Percentiles rank a stretch among this genome's conserved stretches.
Evolutionary conservation across 1,140 invertebrate genomes (phyloP).

Genomic region (Zeugodacus cucurbitae): DNA sequence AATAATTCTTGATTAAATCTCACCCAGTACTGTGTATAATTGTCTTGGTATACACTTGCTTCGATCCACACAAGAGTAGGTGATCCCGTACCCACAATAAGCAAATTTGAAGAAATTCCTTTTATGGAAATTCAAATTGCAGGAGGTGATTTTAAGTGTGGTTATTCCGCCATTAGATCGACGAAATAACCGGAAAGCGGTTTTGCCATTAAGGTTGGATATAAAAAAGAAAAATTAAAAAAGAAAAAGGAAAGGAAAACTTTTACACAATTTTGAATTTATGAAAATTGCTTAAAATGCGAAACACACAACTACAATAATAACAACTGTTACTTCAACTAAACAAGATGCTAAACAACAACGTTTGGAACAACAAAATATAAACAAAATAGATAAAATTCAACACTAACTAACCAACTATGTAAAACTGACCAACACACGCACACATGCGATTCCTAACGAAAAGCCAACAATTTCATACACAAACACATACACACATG

Average conservation of each 20-base stretch:
- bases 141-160: not conserved
- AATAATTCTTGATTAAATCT: too few species aligned
- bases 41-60: too few species aligned
- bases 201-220: slow-evolving; percentile 12
- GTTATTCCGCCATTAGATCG: not conserved
- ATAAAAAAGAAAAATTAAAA: slow-evolving; percentile 10
- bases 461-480: not conserved
- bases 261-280: slow-evolving; percentile 49
- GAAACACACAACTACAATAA: slow-evolving; percentile 30
- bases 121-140: not conserved
- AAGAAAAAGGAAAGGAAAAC: not conserved
- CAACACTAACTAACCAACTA: slow-evolving; percentile 42
- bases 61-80: too few species aligned
- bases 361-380: not conserved
- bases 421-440: slow-evolving; percentile 32
- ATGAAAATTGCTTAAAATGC: slow-evolving; percentile 49
- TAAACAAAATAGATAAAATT: slow-evolving; percentile 38
- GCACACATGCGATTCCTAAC: slow-evolving; percentile 6
- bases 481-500: not conserved
- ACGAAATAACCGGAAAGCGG: not conserved
- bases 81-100: not conserved
- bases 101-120: not conserved
- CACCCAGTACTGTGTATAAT: too few species aligned
- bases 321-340: slow-evolving; percentile 12
- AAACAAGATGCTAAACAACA: slow-evolving; percentile 25